phyloP scores from a whole-genome alignment of 2,113 vertebrate genomes.

The Miniopterus natalensis region DNA sequence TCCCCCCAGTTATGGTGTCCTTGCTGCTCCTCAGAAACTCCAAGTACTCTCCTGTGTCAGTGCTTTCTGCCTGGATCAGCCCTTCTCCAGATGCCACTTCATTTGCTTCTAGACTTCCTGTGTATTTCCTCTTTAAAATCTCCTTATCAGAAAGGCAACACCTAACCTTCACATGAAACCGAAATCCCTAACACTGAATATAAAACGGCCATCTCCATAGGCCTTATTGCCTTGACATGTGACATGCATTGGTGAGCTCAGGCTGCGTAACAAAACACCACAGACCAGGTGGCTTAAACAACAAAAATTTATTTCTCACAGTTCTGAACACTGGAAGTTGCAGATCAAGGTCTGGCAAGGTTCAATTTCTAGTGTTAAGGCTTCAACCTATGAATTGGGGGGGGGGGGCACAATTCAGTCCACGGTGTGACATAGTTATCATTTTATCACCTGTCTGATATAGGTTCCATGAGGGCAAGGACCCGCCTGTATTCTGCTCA shows the following conservation, averaged over 20 bases:
- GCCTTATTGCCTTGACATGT: neutral
- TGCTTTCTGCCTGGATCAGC: neutral
- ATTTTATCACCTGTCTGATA: neutral
- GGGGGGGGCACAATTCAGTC: neutral
- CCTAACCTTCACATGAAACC: neutral
- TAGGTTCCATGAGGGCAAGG: neutral
- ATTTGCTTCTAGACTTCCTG: neutral
- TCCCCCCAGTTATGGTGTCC: neutral
- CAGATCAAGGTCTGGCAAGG: neutral
- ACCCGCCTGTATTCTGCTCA: neutral
- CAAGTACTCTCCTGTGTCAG: too few species aligned
- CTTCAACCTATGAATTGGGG: neutral
- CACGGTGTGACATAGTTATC: neutral
- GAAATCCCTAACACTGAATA: neutral
- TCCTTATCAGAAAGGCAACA: neutral
- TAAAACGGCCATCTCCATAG: neutral
- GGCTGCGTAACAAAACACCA: neutral
- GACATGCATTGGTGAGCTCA: neutral
- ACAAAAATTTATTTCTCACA: neutral
- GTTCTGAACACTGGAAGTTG: neutral
- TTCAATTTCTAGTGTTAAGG: neutral
- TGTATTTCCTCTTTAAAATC: neutral
- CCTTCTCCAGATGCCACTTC: neutral
- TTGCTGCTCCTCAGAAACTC: neutral
- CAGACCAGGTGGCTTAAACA: neutral